These are phyloP conservation scores for Pogonophryne albipinna DNA, from an alignment of 2,797 vertebrate genomes.

Conservation along the genomic window DNA sequence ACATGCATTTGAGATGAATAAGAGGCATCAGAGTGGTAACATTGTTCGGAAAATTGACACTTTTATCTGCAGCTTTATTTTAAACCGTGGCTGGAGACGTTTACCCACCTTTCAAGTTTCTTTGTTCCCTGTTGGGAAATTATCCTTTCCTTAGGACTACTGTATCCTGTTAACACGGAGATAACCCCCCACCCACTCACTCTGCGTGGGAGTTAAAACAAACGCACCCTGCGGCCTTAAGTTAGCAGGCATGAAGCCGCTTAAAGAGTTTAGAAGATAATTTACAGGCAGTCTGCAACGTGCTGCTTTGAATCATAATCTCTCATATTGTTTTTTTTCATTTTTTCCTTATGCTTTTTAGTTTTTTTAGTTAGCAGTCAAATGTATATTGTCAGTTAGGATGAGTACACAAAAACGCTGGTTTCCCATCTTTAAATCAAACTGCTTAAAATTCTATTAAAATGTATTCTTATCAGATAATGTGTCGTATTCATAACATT, in stretches of 20 bases:
- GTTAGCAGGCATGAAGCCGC: background rate
- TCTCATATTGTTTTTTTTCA: background rate
- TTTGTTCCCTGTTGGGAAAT: background rate
- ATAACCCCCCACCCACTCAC: background rate
- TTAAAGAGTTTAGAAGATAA: background rate
- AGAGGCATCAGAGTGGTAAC: background rate
- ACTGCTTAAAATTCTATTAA: background rate
- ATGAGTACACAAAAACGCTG: background rate
- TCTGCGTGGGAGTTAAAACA: background rate
- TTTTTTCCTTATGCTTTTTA: background rate
- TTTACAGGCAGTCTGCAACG: background rate
- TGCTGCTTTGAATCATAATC: background rate
- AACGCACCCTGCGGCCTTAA: background rate
- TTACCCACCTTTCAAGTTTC: background rate
- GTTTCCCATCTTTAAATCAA: background rate
- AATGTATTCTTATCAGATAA: background rate
- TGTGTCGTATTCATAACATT: background rate
- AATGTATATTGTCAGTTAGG: background rate
- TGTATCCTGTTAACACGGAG: conserved; percentile 10
- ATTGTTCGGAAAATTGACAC: background rate
- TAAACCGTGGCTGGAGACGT: background rate
- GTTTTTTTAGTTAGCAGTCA: background rate
- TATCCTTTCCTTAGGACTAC: background rate
- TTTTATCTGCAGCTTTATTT: background rate
- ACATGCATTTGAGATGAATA: background rate